These are phyloP conservation scores for Leptura quadrifasciata DNA, from an alignment of 2,888 invertebrate species.

Conservation along the genomic window DNA sequence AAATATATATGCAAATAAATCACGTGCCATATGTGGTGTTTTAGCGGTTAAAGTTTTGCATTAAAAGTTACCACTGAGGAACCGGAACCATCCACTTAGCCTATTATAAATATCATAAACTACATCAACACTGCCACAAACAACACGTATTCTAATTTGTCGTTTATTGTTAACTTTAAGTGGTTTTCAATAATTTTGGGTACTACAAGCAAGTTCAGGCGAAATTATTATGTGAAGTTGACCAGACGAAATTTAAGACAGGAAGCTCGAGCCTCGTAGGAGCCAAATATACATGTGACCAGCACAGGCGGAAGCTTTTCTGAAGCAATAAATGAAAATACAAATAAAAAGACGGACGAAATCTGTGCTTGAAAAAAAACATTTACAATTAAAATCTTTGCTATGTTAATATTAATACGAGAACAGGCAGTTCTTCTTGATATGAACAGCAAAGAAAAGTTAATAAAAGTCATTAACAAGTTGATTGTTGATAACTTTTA, in stretches of 20 bases:
- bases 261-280: slow-evolving; percentile 40
- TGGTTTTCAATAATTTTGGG: slow-evolving; percentile 50
- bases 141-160: slow-evolving; percentile 53
- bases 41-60: neutral
- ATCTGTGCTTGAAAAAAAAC: too few relatives aligned
- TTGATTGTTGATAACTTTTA: too few relatives aligned
- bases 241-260: slow-evolving; percentile 44
- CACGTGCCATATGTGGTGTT: neutral
- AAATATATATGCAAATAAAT: neutral
- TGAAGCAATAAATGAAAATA: neutral
- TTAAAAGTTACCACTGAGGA: neutral
- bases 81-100: slow-evolving; percentile 35
- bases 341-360: too few relatives aligned
- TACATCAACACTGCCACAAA: slow-evolving; percentile 28
- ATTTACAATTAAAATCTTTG: too few relatives aligned
- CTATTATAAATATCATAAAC: slow-evolving; percentile 26
- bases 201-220: slow-evolving; percentile 7
- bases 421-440: too few relatives aligned
- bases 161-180: slow-evolving; percentile 56
- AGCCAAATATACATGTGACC: neutral
- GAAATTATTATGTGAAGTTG: slow-evolving; percentile 43
- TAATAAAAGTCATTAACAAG: too few relatives aligned
- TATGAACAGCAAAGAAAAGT: too few relatives aligned
- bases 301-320: neutral
- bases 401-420: too few relatives aligned